phyloP scores from a whole-genome alignment of 2,888 invertebrate genomes.

The Camponotus fellah region DNA sequence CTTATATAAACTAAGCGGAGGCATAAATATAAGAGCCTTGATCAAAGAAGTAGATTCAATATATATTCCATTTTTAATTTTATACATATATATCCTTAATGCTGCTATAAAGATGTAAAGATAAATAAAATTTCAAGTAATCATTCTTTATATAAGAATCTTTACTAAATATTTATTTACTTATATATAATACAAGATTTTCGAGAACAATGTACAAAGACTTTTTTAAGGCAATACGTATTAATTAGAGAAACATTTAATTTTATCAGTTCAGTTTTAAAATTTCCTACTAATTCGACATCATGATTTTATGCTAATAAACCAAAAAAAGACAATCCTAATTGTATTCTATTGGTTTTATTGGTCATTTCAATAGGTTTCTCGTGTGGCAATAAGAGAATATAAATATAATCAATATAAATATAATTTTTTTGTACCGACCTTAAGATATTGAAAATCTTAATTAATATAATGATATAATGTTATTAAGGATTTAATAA shows the following conservation, averaged over 20 bases:
- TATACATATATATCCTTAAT: neutral
- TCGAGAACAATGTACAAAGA: neutral
- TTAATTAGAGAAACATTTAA: neutral
- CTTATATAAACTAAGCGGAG: constrained; percentile 27
- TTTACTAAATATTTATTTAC: neutral
- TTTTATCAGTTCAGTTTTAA: neutral
- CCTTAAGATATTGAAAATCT: neutral
- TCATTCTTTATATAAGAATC: neutral
- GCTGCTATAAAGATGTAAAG: neutral
- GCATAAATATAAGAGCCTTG: neutral
- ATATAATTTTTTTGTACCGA: neutral
- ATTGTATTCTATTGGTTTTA: neutral
- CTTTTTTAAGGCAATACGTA: neutral
- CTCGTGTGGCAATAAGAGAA: neutral
- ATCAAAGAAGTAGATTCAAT: neutral
- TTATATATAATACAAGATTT: neutral
- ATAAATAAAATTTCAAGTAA: neutral
- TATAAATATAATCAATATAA: neutral
- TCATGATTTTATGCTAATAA: constrained; percentile 3
- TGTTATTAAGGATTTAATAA: too few relatives aligned
- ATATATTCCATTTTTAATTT: neutral
- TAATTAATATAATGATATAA: too few relatives aligned
- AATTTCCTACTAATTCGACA: neutral
- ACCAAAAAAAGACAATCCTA: neutral
- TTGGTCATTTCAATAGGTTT: neutral